Evolutionary conservation across 1,140 invertebrate genomes (phyloP).

Genomic region (Megalonaias nervosa): DNA sequence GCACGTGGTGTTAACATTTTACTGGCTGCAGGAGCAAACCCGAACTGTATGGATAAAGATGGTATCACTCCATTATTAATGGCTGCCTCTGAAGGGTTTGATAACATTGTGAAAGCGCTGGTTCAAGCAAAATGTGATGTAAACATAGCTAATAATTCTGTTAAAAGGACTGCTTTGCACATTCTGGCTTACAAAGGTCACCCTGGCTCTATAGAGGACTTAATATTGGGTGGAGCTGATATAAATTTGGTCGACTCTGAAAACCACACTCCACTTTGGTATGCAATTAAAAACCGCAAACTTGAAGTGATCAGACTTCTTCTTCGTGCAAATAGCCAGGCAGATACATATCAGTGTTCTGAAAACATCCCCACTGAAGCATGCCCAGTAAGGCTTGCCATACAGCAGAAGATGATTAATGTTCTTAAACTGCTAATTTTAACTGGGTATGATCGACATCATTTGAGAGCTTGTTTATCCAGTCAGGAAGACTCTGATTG

Average conservation of each 20-base stretch:
- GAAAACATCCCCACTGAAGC: conserved; percentile 9
- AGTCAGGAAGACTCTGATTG: conserved; percentile 25
- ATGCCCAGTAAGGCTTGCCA: conserved; percentile 47
- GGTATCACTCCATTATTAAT: conserved; percentile 59
- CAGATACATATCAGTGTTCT: conserved; percentile 42
- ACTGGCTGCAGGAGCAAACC: conserved; percentile 55
- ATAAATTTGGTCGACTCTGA: conserved; percentile 47
- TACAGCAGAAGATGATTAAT: conserved; percentile 30
- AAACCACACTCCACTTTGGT: conserved; percentile 53
- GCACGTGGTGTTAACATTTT: conserved; percentile 43
- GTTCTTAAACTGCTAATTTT: conserved; percentile 55
- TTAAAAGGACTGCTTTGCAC: conserved; percentile 55
- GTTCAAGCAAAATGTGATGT: conserved; percentile 50
- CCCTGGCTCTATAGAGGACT: conserved; percentile 45
- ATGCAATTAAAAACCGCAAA: conserved; percentile 55
- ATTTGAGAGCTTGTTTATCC: conserved; percentile 38
- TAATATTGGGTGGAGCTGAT: conserved; percentile 52
- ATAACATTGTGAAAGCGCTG: conserved; percentile 49
- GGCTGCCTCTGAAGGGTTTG: conserved; percentile 64
- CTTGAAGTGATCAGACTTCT: conserved; percentile 52
- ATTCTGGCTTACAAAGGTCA: conserved; percentile 64
- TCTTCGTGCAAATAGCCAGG: conserved; percentile 54
- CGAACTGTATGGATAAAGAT: conserved; percentile 54
- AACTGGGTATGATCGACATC: conserved; percentile 51
- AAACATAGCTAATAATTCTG: conserved; percentile 50